phyloP scores from a whole-genome alignment of 2,888 invertebrate genomes.

The Nemapogon koenigi region DNA sequence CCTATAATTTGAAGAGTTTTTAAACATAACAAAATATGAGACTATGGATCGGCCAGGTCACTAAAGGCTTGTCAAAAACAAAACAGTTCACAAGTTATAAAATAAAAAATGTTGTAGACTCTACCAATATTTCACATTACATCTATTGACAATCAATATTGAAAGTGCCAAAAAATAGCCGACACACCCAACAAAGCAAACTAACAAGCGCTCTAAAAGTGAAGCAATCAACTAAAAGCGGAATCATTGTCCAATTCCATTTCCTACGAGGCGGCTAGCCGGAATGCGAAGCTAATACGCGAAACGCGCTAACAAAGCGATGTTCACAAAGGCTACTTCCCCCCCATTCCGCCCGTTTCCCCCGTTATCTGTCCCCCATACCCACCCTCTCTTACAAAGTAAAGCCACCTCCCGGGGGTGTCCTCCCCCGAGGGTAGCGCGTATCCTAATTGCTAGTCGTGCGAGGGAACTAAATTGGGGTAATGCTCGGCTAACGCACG shows the following conservation, averaged over 20 bases:
- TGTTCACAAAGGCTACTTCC: conserved; percentile 18
- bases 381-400: conserved; percentile 17
- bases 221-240: conserved; percentile 57
- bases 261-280: conserved; percentile 32
- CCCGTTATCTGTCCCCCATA: conserved; percentile 12
- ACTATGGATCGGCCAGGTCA: no score
- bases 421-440: conserved; percentile 22
- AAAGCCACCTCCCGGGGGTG: conserved; percentile 14
- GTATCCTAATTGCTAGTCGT: conserved; percentile 47
- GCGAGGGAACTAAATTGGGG: conserved; percentile 46
- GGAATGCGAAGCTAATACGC: conserved; percentile 20
- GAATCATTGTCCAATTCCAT: conserved; percentile 60
- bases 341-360: background rate
- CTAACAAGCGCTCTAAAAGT: no score
- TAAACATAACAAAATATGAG: no score
- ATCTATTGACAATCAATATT: no score
- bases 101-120: no score
- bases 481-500: conserved; percentile 61
- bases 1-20: no score
- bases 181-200: no score
- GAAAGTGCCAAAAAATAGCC: no score
- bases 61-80: no score
- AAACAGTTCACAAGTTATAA: no score
- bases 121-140: no score
- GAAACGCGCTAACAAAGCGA: conserved; percentile 17